Percentiles rank a stretch among this genome's conserved stretches.
These are phyloP conservation scores for Porites lutea DNA, from an alignment of 64 coral and sea anemone genomes.

Conservation along the genomic window DNA sequence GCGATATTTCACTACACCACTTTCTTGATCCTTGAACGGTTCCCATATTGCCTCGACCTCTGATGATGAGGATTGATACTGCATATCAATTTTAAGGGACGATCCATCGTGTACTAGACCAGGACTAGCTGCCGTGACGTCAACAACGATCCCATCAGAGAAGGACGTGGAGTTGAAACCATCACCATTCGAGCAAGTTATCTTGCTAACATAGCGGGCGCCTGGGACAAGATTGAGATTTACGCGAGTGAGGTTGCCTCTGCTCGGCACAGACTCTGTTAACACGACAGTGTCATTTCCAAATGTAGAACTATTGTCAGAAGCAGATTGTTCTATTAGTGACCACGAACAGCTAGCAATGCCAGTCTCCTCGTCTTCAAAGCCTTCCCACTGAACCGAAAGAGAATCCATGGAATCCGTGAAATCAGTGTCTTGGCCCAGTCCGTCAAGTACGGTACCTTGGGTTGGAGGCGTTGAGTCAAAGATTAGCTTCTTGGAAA, in stretches of 20 bases:
- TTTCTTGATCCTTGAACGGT: constrained; percentile 80
- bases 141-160: constrained; percentile 91
- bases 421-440: constrained; percentile 73
- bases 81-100: constrained; percentile 42
- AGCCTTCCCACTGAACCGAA: constrained; percentile 67
- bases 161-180: constrained; percentile 76
- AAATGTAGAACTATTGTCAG: constrained; percentile 61
- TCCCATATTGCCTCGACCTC: constrained; percentile 66
- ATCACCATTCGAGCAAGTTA: constrained; percentile 83
- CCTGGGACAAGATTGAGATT: constrained; percentile 81
- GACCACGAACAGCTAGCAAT: constrained; percentile 73
- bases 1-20: constrained; percentile 76
- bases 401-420: constrained; percentile 61
- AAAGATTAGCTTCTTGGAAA: constrained; percentile 69
- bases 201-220: constrained; percentile 70
- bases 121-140: constrained; percentile 68
- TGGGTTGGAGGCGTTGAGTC: constrained; percentile 73
- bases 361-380: constrained; percentile 75
- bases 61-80: constrained; percentile 59
- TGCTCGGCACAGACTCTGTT: constrained; percentile 42
- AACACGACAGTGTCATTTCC: constrained; percentile 84
- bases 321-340: constrained; percentile 73
- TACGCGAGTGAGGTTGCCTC: constrained; percentile 47
- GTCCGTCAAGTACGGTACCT: constrained; percentile 77
- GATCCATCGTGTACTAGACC: constrained; percentile 65